phyloP scores from a whole-genome alignment of 2,888 invertebrate genomes.

The Cerastoderma edule region DNA sequence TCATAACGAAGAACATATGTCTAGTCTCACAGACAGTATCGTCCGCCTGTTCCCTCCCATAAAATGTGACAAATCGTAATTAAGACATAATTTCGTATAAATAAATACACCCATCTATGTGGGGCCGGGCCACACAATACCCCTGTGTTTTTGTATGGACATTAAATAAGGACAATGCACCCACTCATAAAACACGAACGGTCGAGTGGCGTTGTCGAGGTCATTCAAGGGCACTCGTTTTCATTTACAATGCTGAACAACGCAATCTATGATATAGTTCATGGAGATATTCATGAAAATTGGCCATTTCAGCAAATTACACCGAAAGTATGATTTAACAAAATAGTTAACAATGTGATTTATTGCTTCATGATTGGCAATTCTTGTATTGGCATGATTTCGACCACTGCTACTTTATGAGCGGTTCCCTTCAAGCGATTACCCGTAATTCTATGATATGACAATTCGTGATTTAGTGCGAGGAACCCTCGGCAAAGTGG shows the following conservation, averaged over 20 bases:
- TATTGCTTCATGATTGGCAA: slow-evolving; percentile 20
- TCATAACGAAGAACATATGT: too few relatives aligned
- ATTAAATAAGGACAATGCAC: slow-evolving; percentile 21
- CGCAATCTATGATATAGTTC: slow-evolving; percentile 18
- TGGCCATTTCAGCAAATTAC: slow-evolving; percentile 24
- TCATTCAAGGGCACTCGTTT: slow-evolving; percentile 20
- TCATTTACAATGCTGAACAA: slow-evolving; percentile 21
- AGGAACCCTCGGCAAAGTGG: too few relatives aligned
- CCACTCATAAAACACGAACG: slow-evolving; percentile 19
- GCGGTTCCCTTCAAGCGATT: too few relatives aligned
- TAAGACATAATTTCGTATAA: slow-evolving; percentile 22
- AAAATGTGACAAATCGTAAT: slow-evolving; percentile 27
- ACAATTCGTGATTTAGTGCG: too few relatives aligned
- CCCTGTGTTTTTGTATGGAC: slow-evolving; percentile 25
- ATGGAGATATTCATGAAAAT: slow-evolving; percentile 21
- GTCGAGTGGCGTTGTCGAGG: slow-evolving; percentile 12
- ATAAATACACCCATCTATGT: slow-evolving; percentile 12
- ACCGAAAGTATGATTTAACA: slow-evolving; percentile 27
- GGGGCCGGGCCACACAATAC: slow-evolving; percentile 15
- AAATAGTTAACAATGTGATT: slow-evolving; percentile 25
- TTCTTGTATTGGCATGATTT: neutral
- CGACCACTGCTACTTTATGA: too few relatives aligned
- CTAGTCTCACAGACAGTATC: neutral
- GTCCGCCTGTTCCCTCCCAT: neutral
- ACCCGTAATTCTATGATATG: too few relatives aligned